Evolutionary conservation across 2,113 vertebrate genomes (phyloP), one percentile per base, ranked within the genome.

Genomic region (Rhabdomys dilectus): DNA sequence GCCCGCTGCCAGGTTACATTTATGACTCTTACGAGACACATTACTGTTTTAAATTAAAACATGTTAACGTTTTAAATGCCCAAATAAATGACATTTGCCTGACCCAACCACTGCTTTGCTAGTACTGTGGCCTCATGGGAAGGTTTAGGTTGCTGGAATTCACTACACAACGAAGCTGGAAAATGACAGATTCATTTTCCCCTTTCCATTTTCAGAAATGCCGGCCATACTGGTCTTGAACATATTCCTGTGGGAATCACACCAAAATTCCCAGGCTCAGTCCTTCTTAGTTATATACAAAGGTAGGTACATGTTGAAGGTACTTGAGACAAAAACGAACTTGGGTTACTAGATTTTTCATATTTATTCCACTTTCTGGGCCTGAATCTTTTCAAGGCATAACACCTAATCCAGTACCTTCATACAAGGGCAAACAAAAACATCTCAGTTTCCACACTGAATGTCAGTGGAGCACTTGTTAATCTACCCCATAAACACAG

Each of bases 41-140:
- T 90, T 56, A 88, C 51, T 45, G n/a, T 24, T 42, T 75, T 75
- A 22, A 75, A 75, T 75, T 75, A 10, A 73, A 75, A 42, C 17
- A 42, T 4, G 36, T 73, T n/a, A 96, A 36, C 34, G 36, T 29
- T 91, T 97, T 76, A 81, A 77, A 95, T 88, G 66, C 64, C 80
- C 76, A 88, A 81, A 77, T 82, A 89, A 94, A 76, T 91, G 34
- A 45, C 72, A 91, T 60, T 39, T 58, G 75, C 73, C 62, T 89
- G 11, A 29, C 60, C 42, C 48, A 64, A 17, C 26, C 39, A 66
- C 42, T 66, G 26, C 78, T 80, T 56, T 94, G 9, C 93, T 92
- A 94, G 96, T 12, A 84, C 29, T 76, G 7, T 29, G 16, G 51
- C 51, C 62, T 92, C 4, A 8, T 29, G 15, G 78, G 86, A 91